phyloP scores from a whole-genome alignment of 2,113 vertebrate genomes.

The Glaucidium brasilianum region DNA sequence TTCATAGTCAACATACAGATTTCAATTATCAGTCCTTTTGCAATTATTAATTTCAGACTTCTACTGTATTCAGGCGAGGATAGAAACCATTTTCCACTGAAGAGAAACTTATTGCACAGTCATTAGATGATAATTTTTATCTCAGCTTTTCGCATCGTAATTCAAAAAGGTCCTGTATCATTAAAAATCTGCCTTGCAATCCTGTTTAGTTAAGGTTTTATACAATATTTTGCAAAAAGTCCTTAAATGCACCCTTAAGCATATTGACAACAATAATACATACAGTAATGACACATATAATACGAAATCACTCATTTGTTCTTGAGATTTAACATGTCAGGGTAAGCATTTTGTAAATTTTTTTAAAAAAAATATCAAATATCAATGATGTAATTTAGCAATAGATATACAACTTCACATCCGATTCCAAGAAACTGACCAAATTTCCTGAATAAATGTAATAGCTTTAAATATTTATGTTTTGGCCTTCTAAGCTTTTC shows the following conservation, averaged over 20 bases:
- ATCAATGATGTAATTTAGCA: background rate
- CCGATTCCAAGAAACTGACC: background rate
- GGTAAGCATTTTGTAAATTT: background rate
- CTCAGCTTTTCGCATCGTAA: background rate
- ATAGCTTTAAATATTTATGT: background rate
- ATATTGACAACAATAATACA: background rate
- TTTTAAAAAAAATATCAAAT: background rate
- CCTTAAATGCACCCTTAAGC: background rate
- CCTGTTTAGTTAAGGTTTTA: background rate
- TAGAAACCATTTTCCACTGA: background rate
- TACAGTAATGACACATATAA: background rate
- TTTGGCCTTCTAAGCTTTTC: background rate
- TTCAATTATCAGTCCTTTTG: background rate
- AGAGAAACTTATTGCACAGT: background rate
- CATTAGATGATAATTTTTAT: background rate
- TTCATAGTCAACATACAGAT: background rate
- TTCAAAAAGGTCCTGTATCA: background rate
- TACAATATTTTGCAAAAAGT: background rate
- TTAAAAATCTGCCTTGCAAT: background rate
- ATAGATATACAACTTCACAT: background rate
- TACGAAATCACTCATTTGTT: background rate
- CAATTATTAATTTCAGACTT: background rate
- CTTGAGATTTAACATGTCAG: background rate
- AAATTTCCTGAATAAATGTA: background rate
- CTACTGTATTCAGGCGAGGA: background rate